A percentile compares a stretch with the other conserved stretches of the same genome.
Conservation (phyloP, 1,140 invertebrate species). For the Probaryconus sp. region DNA sequence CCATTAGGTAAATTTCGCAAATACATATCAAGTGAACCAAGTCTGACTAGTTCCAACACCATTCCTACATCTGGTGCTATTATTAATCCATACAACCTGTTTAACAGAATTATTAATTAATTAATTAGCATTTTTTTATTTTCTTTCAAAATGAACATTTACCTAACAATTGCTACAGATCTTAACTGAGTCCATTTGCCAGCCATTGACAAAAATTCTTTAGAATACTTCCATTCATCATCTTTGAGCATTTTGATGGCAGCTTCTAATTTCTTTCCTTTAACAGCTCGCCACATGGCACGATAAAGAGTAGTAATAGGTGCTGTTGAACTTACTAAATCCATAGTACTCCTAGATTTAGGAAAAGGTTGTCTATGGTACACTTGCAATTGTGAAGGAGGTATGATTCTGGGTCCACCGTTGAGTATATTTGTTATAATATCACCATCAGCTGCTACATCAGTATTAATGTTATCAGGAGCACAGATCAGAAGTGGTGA, state of each 20-base stretch:
- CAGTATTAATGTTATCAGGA: conserved; percentile 67
- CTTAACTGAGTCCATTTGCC: conserved; percentile 87
- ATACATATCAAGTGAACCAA: conserved; percentile 88
- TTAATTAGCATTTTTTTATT: not conserved
- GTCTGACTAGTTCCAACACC: conserved; percentile 87
- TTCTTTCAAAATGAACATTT: no score
- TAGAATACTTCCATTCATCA: conserved; percentile 76
- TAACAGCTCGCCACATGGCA: conserved; percentile 78
- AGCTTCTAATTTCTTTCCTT: conserved; percentile 85
- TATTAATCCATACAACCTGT: conserved; percentile 85
- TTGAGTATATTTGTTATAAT: conserved; percentile 69
- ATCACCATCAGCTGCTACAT: conserved; percentile 73
- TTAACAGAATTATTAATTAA: conserved; percentile 21
- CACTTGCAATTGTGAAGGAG: conserved; percentile 71
- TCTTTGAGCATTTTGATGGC: conserved; percentile 87
- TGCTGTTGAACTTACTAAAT: conserved; percentile 27
- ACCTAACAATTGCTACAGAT: conserved; percentile 84
- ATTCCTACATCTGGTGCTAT: conserved; percentile 86
- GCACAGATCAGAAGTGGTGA: conserved; percentile 86
- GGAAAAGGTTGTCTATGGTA: conserved; percentile 72
- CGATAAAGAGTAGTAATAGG: conserved; percentile 68
- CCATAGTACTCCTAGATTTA: conserved; percentile 60
- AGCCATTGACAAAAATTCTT: conserved; percentile 87
- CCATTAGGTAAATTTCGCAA: conserved; percentile 76
- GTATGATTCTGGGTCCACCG: conserved; percentile 70